Evolutionary conservation across 2,113 vertebrate genomes (phyloP), one percentile per base, ranked within the genome.

Genomic region (Daboia siamensis): DNA sequence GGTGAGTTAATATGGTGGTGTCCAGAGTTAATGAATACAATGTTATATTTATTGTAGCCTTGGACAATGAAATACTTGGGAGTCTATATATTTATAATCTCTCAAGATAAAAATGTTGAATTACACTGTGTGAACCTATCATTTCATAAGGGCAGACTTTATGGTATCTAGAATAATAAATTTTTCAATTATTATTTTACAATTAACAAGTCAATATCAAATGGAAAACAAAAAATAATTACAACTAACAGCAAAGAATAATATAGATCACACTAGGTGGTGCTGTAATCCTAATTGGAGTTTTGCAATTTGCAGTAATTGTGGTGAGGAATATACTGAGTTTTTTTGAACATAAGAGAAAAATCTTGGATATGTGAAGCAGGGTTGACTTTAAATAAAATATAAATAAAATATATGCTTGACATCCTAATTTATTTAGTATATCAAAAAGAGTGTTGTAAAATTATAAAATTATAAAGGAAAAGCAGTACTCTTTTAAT

Each of bases 201-300:
- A 69, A 84, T 15, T 56, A 57, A 59, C 48, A 20, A 51, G 23
- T 12, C 7, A 11, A 26, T 48, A 64, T 1, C 46, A 23, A 86
- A 9, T 69, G 0, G 61, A 85, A 95, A 92, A 93, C 69, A 0
- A 56, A 20, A 64, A 0, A 6, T 51, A 55, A 55, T 85, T 52
- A 69, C 91, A 90, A 86, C 10, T 33, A 12, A 91, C 89, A 74
- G 55, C 8, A 20, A 61, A 52, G 91, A 93, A 91, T 52, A 88
- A 48, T 87, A 91, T 52, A 85, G 64, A 92, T 90, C 95, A 96
- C 97, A 86, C 97, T 97, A 98, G 97, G 93, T 98, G 97, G 97
- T 96, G 97, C 97, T 97, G 90, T 96, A 96, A 96, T 95, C 95
- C 94, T 91, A 95, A 95, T 1, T 94, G 95, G 96, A 86, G 3